These are phyloP conservation scores for Netelia melanura DNA, from an alignment of 2,888 invertebrate genomes.

Conservation along the genomic window DNA sequence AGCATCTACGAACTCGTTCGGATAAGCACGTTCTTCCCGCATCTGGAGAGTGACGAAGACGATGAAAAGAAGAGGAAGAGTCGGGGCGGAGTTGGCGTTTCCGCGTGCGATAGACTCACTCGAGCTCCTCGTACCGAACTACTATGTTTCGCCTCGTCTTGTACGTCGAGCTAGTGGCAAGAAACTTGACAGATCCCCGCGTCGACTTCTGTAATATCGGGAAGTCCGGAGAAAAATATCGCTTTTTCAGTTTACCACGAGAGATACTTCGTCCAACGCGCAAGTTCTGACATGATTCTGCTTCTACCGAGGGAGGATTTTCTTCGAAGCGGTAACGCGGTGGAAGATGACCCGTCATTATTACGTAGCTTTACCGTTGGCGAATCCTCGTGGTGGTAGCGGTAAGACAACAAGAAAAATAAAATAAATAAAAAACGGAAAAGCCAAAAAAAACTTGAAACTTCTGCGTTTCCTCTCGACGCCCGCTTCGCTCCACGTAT, in stretches of 20 bases:
- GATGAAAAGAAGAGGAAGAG: constrained; percentile 22
- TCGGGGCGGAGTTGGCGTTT: constrained; percentile 5
- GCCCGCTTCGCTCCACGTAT: background rate
- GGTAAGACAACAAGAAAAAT: background rate
- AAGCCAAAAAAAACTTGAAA: background rate
- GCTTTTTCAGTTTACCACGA: constrained; percentile 17
- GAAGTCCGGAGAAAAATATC: constrained; percentile 48
- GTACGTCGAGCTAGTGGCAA: constrained; percentile 20
- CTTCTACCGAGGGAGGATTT: background rate
- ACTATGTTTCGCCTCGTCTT: constrained; percentile 9
- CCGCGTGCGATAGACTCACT: background rate
- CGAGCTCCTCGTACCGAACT: constrained; percentile 4
- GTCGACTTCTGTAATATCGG: constrained; percentile 45
- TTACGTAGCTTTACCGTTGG: background rate
- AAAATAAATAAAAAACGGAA: background rate
- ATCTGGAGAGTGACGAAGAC: constrained; percentile 4
- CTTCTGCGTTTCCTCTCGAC: background rate
- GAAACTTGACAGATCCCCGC: constrained; percentile 53
- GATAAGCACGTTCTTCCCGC: background rate
- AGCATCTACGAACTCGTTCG: no score
- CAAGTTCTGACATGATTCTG: constrained; percentile 1
- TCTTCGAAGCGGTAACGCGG: background rate
- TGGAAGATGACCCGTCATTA: constrained; percentile 8
- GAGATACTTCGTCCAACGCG: constrained; percentile 21
- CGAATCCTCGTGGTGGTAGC: background rate